Base-by-base conservation (phyloP, 2,113 vertebrate species). In the Oreotrochilus melanogaster region DNA sequence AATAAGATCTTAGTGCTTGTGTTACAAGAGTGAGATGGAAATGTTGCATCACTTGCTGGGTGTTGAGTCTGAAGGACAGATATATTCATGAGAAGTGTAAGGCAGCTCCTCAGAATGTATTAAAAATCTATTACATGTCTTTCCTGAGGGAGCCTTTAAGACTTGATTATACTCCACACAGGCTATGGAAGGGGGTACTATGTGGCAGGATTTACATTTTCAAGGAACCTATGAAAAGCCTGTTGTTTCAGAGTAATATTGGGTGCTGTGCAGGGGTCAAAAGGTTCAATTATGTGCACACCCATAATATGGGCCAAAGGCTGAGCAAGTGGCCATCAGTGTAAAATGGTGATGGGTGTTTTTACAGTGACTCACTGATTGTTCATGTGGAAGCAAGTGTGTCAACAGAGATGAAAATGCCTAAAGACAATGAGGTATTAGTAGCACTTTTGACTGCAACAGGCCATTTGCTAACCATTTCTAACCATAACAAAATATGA, bases 1-100 rank as follows among this genome's bases (percentile, higher is more conserved):
- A 81, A 25, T 15, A 56, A 60, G 31, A 7, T 53, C 6, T 58
- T 15, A 15, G 9, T n/a, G 50, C 8, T 37, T 54, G 30, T 66
- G 12, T 31, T 54, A 25, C 24, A 9, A 21, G 47, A 65, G 3
- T 4, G 9, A 14, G 28, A 30, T 25, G 60, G 64, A 86, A 76
- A 23, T 0, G 3, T 48, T 28, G 2, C 0, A 0, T 30, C 18
- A 22, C 10, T 73, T 14, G 24, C 60, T 51, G 25, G 18, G 17
- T 0, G 1, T 75, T 61, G 83, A n/a, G 27, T 80, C 76, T 81
- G 58, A 67, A 78, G 79, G 60, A 43, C 23, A 58, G 25, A 7
- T 33, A 27, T 66, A 1, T 13, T 51, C 4, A 23, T 31, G 51
- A 22, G n/a, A 48, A 18, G 6, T 19, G 7, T 51, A 19, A 79